Evolutionary conservation across 2,113 vertebrate species (phyloP).

Genomic region (Tenebrosternarchus preto): DNA sequence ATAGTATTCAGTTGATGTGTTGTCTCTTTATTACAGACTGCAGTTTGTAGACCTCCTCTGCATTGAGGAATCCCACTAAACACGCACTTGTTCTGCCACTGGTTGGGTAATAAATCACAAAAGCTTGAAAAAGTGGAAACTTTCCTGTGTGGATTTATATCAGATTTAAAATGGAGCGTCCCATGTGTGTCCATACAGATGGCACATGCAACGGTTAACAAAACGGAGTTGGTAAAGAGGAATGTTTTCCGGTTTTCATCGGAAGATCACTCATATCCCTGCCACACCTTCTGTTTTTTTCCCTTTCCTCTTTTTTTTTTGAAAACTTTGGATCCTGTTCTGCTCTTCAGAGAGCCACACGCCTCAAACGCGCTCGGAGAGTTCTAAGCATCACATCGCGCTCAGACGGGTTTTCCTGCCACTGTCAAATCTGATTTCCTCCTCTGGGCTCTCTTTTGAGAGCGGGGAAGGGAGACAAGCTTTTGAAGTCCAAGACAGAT

Average conservation of each 20-base stretch:
- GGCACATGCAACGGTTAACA: not conserved
- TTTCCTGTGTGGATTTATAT: not conserved
- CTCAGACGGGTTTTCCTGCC: conserved; percentile 32
- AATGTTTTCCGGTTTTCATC: not conserved
- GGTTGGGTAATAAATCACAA: not conserved
- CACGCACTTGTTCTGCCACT: not conserved
- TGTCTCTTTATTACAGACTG: not conserved
- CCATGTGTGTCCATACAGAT: not conserved
- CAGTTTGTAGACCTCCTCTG: not conserved
- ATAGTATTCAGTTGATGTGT: not conserved
- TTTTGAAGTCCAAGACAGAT: conserved; percentile 46
- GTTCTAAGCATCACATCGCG: conserved; percentile 18
- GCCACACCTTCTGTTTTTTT: not conserved
- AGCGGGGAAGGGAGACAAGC: conserved; percentile 30
- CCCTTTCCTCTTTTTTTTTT: not conserved
- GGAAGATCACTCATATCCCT: not conserved
- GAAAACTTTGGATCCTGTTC: conserved; percentile 8
- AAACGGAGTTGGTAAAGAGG: not conserved
- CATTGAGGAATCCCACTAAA: not conserved
- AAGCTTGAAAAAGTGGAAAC: not conserved
- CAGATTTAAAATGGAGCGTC: not conserved
- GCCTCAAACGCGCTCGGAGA: conserved; percentile 15
- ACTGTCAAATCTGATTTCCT: conserved; percentile 37
- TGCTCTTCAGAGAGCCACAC: conserved; percentile 27
- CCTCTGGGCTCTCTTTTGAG: conserved; percentile 14